Percentiles rank a stretch among this genome's conserved stretches.
These are phyloP conservation scores for Aphrophora alni DNA, from an alignment of 2,888 invertebrate species.

Conservation along the genomic window DNA sequence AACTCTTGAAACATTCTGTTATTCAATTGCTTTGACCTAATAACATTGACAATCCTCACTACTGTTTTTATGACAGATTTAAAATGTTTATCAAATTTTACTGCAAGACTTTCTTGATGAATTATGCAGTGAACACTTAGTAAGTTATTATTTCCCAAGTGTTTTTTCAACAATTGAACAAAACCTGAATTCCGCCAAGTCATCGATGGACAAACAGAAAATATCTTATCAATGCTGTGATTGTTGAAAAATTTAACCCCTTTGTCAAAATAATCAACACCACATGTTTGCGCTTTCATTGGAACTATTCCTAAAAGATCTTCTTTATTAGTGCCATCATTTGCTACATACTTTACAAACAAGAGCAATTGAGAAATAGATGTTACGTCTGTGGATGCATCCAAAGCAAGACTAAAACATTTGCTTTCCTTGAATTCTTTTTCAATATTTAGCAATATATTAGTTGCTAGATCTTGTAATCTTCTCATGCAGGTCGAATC, in stretches of 20 bases:
- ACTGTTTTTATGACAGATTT: not conserved
- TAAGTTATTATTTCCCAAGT: conserved; percentile 23
- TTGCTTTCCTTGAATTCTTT: no score
- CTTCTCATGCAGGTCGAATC: not conserved
- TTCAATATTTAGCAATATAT: not conserved
- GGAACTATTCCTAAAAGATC: no score
- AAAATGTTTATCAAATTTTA: conserved; percentile 23
- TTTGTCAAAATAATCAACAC: no score
- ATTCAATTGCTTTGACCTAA: conserved; percentile 21
- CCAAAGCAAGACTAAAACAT: no score
- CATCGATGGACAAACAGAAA: conserved; percentile 29
- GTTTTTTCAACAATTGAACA: conserved; percentile 28
- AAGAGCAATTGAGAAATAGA: no score
- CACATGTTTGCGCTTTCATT: no score
- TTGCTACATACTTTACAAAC: no score
- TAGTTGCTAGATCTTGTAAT: not conserved
- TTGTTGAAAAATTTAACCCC: no score
- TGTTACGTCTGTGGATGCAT: no score
- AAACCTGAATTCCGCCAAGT: conserved; percentile 19
- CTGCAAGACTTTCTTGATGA: conserved; percentile 23
- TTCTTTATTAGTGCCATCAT: no score
- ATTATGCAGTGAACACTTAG: conserved; percentile 24
- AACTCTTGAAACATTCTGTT: conserved; percentile 23
- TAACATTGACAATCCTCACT: not conserved
- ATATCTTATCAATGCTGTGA: no score